Evolutionary conservation across 2,113 vertebrate genomes (phyloP), one percentile per base, ranked within the genome.

Genomic region (Pedetes capensis): DNA sequence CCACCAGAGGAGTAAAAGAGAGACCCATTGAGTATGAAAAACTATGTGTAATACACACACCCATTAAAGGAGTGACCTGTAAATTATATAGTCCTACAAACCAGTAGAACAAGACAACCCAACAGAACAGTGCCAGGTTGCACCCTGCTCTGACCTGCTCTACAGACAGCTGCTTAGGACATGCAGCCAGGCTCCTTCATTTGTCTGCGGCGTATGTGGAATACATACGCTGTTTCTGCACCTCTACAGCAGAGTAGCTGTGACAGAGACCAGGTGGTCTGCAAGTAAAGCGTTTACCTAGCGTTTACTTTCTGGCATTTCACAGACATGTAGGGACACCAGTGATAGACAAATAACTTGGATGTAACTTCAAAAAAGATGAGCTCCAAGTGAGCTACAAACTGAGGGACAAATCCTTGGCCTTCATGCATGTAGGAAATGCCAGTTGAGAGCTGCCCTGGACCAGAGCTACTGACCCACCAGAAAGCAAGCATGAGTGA

Each of bases 381-480:
- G 42, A n/a, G 71, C 63, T 71, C 1, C 13, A 37, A 53, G 53
- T 37, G 32, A 71, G n/a, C 12, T 2, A n/a, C n/a, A n/a, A n/a
- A n/a, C n/a, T n/a, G n/a, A n/a, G n/a, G n/a, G n/a, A n/a, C n/a
- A n/a, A n/a, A n/a, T n/a, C 66, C 25, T 6, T 9, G 1, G 23
- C 47, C 42, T 61, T 22, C 4, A 37, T n/a, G 47, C 55, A 51
- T 4, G 10, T 27, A 5, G 64, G 72, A 71, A 61, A 29, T 6
- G 1, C 34, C 9, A 37, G 23, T 34, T n/a, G 14, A 72, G 22
- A 64, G n/a, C 13, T 3, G 1, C 6, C 42, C 57, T 13, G n/a
- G 42, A n/a, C 5, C 42, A 25, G 2, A 4, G 11, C 57, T 47
- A 3, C 47, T 29, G 0, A 1, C 13, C 64, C 5, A 1, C 32